Conservation (phyloP, 2,888 invertebrate species). For the Alentia gelatinosa region DNA sequence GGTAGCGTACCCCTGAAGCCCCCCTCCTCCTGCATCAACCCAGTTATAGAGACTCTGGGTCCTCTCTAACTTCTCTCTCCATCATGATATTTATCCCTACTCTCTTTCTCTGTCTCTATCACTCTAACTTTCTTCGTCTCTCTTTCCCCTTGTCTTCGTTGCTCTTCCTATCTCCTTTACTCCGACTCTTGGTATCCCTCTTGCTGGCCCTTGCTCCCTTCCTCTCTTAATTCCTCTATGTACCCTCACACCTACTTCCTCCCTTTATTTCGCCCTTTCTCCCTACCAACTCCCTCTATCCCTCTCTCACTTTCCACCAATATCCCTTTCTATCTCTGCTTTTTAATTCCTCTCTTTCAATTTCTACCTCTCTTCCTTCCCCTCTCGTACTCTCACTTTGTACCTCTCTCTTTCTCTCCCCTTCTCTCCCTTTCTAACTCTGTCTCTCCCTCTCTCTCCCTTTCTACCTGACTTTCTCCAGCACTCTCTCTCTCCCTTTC, state of each 20-base stretch:
- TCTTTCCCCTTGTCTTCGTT: neutral
- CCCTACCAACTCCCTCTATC: neutral
- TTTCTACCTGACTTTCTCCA: neutral
- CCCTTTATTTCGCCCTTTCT: neutral
- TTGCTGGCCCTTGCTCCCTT: neutral
- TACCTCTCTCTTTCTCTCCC: neutral
- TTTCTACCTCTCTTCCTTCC: neutral
- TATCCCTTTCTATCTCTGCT: neutral
- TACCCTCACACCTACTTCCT: neutral
- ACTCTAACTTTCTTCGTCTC: neutral
- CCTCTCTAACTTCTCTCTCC: neutral
- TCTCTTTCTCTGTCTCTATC: neutral
- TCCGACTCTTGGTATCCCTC: neutral
- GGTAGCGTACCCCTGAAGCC: too few relatives aligned
- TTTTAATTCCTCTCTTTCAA: neutral
- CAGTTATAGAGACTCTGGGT: neutral
- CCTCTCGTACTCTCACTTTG: neutral
- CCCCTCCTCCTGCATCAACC: neutral
- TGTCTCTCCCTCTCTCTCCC: neutral
- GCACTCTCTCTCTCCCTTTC: neutral
- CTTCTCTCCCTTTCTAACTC: neutral
- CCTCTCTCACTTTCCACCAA: neutral
- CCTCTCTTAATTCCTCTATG: neutral
- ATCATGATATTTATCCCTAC: neutral
- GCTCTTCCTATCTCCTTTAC: neutral